A percentile compares a stretch with the other conserved stretches of the same genome.
phyloP scores from a whole-genome alignment of 2,888 invertebrate species.

The Notodonta ziczac region DNA sequence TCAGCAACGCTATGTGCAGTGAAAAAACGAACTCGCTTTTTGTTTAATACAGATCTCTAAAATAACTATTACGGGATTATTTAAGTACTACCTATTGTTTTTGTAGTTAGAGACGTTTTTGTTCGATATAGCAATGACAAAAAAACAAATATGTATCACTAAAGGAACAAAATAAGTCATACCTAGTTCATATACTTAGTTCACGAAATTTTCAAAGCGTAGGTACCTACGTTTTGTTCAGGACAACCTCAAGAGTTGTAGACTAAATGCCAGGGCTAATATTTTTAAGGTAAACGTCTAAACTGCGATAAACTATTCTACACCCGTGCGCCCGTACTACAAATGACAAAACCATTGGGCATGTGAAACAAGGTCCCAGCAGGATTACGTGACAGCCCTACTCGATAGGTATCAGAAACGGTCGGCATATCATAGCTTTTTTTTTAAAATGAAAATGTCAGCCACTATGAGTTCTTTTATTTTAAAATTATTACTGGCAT shows the following conservation, averaged over 20 bases:
- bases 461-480: conserved; percentile 53
- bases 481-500: conserved; percentile 66
- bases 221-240: neutral
- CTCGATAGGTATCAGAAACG: conserved; percentile 47
- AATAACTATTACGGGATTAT: too few relatives aligned
- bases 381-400: conserved; percentile 45
- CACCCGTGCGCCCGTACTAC: conserved; percentile 26
- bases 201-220: neutral
- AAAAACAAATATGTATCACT: too few relatives aligned
- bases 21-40: too few relatives aligned
- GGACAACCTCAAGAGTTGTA: neutral
- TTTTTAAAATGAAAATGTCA: conserved; percentile 77
- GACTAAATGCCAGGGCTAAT: neutral
- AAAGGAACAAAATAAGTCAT: too few relatives aligned
- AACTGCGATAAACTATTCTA: conserved; percentile 25
- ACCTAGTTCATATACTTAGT: too few relatives aligned
- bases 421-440: conserved; percentile 64
- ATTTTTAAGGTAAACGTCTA: conserved; percentile 9
- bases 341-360: conserved; percentile 32
- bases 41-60: too few relatives aligned
- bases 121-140: too few relatives aligned
- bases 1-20: too few relatives aligned
- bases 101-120: too few relatives aligned
- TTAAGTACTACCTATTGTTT: too few relatives aligned
- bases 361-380: conserved; percentile 29